Evolutionary conservation across 2,888 invertebrate genomes (phyloP).

Genomic region (Gryllus longicercus): DNA sequence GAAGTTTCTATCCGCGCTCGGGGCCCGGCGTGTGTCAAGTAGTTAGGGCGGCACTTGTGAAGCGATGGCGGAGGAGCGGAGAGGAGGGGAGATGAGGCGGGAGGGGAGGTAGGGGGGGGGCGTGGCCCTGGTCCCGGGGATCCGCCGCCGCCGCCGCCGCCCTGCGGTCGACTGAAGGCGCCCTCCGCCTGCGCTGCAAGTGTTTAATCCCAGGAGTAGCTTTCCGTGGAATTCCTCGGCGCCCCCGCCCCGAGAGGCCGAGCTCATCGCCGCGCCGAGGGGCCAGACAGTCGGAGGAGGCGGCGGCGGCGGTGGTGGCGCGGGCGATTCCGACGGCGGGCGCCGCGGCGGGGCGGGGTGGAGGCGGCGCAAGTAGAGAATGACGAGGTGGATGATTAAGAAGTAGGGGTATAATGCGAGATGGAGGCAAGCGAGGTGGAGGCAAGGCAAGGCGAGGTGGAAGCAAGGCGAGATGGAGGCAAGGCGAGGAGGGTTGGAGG

Average conservation of each 20-base stretch:
- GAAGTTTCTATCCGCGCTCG: constrained; percentile 17
- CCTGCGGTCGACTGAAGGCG: not conserved
- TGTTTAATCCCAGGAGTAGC: constrained; percentile 17
- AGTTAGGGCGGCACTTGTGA: constrained; percentile 17
- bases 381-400: no score
- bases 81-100: not conserved
- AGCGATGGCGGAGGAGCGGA: not conserved
- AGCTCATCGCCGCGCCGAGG: not conserved
- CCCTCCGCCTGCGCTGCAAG: not conserved
- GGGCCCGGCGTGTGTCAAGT: constrained; percentile 10
- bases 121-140: not conserved
- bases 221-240: constrained; percentile 17
- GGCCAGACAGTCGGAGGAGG: not conserved
- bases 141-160: not conserved
- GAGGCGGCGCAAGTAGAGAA: no score
- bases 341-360: no score
- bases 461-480: no score
- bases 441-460: no score
- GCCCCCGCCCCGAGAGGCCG: not conserved
- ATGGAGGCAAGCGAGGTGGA: no score
- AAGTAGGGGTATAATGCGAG: no score
- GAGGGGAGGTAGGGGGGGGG: not conserved
- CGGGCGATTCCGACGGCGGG: not conserved
- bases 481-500: no score
- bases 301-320: not conserved